Conservation (phyloP, 2,797 vertebrate genomes). For the Columba guinea region DNA sequence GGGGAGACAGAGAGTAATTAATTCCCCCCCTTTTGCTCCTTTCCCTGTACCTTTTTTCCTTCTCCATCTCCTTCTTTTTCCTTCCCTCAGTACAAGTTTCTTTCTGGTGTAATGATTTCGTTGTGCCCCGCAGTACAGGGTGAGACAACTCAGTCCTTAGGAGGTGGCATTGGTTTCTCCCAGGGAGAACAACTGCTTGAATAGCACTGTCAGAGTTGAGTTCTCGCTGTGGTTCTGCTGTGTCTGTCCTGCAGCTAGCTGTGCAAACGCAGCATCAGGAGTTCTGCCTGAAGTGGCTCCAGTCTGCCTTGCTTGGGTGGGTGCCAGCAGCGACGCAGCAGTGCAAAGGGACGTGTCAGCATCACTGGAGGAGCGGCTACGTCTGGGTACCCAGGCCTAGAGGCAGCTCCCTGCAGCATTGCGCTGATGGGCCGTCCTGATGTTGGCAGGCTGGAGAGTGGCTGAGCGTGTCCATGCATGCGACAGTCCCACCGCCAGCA, state of each 20-base stretch:
- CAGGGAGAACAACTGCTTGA: neutral
- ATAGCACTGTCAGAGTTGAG: neutral
- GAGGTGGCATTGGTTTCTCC: neutral
- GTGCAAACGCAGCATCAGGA: neutral
- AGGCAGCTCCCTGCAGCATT: neutral
- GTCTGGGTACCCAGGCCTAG: rapidly evolving
- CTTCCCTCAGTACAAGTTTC: too few relatives aligned
- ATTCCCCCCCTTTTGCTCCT: neutral
- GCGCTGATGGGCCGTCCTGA: rapidly evolving
- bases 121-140: neutral
- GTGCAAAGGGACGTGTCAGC: neutral
- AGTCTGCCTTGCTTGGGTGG: neutral
- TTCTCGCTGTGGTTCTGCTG: neutral
- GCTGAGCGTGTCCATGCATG: rapidly evolving
- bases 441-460: neutral
- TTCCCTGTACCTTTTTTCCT: neutral
- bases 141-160: neutral
- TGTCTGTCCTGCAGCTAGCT: neutral
- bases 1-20: neutral
- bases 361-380: neutral
- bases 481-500: neutral
- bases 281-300: neutral
- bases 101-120: neutral
- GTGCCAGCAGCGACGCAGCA: neutral
- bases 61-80: too few relatives aligned